Evolutionary conservation across 2,797 vertebrate species (phyloP).

Genomic region (Ptychobarbus kaznakovi): DNA sequence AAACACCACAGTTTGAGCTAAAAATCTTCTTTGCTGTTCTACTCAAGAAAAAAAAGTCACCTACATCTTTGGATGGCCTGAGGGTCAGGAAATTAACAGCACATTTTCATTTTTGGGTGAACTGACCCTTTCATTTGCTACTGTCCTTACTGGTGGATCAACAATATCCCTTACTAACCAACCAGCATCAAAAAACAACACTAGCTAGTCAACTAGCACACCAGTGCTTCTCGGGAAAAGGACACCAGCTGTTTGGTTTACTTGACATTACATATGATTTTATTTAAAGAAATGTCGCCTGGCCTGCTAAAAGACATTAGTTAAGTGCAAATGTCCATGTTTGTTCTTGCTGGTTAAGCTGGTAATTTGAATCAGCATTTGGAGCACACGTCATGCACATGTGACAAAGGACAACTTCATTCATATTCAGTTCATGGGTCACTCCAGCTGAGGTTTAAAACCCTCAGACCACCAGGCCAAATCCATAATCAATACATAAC

Average conservation of each 20-base stretch:
- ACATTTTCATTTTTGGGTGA: too few relatives aligned
- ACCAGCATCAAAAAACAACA: background rate
- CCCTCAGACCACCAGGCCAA: background rate
- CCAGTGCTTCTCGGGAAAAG: too few relatives aligned
- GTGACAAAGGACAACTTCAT: background rate
- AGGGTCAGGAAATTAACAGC: too few relatives aligned
- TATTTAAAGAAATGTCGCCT: background rate
- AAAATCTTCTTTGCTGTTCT: too few relatives aligned
- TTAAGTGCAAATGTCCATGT: background rate
- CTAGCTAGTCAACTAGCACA: too few relatives aligned
- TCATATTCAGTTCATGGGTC: background rate
- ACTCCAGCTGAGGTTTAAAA: background rate
- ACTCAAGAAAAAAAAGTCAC: too few relatives aligned
- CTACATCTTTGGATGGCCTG: too few relatives aligned
- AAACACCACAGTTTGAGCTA: too few relatives aligned
- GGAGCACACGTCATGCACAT: background rate
- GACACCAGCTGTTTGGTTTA: background rate
- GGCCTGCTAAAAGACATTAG: background rate
- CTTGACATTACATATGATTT: background rate
- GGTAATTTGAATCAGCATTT: background rate
- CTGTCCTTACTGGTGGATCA: too few relatives aligned
- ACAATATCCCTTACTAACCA: background rate
- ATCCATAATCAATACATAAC: background rate
- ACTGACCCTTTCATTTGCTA: too few relatives aligned
- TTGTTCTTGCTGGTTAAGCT: background rate